Evolutionary conservation across 2,113 vertebrate species (phyloP), one percentile per base, ranked within the genome.

Genomic region (Pollachius pollachius): DNA sequence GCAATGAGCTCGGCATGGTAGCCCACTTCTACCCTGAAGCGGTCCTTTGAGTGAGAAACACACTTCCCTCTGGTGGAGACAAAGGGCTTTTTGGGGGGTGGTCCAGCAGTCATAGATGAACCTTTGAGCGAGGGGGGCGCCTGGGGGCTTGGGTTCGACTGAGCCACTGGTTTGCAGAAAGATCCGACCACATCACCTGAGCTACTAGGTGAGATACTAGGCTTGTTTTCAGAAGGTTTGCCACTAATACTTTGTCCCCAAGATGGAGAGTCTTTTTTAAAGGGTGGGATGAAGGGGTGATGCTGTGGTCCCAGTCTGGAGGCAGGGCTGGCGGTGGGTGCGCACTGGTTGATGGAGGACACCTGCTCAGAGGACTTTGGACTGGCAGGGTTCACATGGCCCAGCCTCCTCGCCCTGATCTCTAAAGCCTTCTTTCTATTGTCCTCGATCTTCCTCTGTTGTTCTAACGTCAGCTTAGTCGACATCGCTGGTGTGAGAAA

Each of bases 401-500:
- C 93, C 60, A 93, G 88, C 85, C 93, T 94, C 77, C 96, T 92
- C 3, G 97, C 96, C 91, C 97, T 93, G 70, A 93, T 92, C 18
- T 95, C 95, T 78, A 99, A 83, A 74, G 97, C 97, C 41, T 84
- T 94, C 67, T 77, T 92, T 25, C 95, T 88, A 83, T 99, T 99
- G 77, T 95, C 95, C 73, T 98, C 96, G 3, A 99, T 99, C 84
- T 88, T 93, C 65, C 88, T 89, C 89, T 91, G 93, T 64, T 99
- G 97, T 68, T 97, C 96, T 48, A 93, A 92, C 2, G 95, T 97
- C 69, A 99, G 89, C 64, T 87, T 88, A 65, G 84, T 82, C 4
- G 95, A 95, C 97, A 98, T 99, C 0, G 41, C 12, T 9, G 41
- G 41, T 48, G 41, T 34, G 30, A 34, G 30, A 23, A 23, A 23